Evolutionary conservation across 2,113 vertebrate species (phyloP), one percentile per base, ranked within the genome.

Genomic region (Ochotona curzoniae): DNA sequence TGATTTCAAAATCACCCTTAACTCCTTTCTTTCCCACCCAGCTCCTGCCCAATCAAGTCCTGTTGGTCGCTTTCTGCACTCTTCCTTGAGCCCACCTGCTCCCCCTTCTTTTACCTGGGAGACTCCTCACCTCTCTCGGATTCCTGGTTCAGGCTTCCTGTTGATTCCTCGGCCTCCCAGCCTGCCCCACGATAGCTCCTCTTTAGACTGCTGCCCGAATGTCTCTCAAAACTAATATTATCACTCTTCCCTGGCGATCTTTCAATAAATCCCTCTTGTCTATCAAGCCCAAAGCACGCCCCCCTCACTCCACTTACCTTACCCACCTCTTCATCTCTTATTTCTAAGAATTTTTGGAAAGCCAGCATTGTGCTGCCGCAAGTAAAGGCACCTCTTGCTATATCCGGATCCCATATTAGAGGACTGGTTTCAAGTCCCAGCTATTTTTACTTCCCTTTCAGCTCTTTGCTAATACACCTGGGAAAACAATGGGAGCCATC

Each of bases 261-360:
- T 69, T 51, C 85, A 87, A 74, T 38, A 89, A 83, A 64, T 60
- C 73, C 30, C 44, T 81, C 90, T 81, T 57, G 35, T 76, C 61
- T 87, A 10, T 73, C 64, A 76, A 85, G 69, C 71, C 61, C 67
- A 88, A 67, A 88, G 79, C 14, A 13, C 11, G 57, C 67, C 54
- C 25, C 11, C 21, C 70, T 71, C 28, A 20, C 13, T 47, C 28
- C 13, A 13, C 25, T 51, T 51, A 63, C 6, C 28, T 83, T 54
- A 80, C 49, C 49, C 28, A 30, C 18, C 26, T 21, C 44, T 51
- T 87, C 28, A 74, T 61, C 71, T 78, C 54, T 57, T 57, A 13
- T 57, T 14, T 57, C 18, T 57, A 57, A 57, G 18, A 57, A 17
- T 57, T 57, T 57, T 57, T 14, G 18, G 14, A 57, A 57, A 18